phyloP scores from a whole-genome alignment of 2,113 vertebrate genomes.

The Datnioides undecimradiatus region DNA sequence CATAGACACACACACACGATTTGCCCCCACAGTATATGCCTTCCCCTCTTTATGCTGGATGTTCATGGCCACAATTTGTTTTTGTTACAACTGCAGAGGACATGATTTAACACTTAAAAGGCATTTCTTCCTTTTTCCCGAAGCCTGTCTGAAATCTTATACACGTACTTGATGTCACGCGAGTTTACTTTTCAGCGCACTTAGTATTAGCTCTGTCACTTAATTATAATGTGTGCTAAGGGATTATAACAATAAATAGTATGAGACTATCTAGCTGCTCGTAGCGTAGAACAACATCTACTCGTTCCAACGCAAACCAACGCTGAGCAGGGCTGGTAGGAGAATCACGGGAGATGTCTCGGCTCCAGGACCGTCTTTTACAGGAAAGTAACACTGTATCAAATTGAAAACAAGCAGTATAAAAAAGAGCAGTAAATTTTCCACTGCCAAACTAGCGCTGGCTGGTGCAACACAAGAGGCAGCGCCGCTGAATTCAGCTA shows the following conservation, averaged over 20 bases:
- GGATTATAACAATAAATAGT: constrained; percentile 78
- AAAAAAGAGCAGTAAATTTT: constrained; percentile 68
- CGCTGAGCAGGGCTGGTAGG: constrained; percentile 38
- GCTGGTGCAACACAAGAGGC: constrained; percentile 43
- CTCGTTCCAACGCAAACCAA: constrained; percentile 78
- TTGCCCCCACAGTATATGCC: constrained; percentile 25
- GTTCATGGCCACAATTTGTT: constrained; percentile 54
- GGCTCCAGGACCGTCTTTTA: constrained; percentile 47
- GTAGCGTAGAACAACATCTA: constrained; percentile 74
- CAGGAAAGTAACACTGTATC: constrained; percentile 68
- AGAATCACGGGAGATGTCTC: constrained; percentile 54
- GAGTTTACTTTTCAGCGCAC: constrained; percentile 57
- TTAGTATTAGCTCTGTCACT: constrained; percentile 67
- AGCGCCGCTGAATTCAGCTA: constrained; percentile 55
- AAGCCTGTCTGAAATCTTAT: constrained; percentile 51
- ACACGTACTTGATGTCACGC: constrained; percentile 59
- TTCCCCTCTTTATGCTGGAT: constrained; percentile 19
- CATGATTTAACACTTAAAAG: constrained; percentile 66
- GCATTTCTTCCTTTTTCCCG: constrained; percentile 41
- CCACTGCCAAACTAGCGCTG: constrained; percentile 54
- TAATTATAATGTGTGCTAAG: constrained; percentile 76
- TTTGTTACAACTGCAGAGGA: constrained; percentile 44
- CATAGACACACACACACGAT: constrained; percentile 22
- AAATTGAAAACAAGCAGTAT: constrained; percentile 72
- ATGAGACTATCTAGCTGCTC: constrained; percentile 63